These are phyloP conservation scores for Bombus waltoni DNA, from an alignment of 1,140 invertebrate species.

Conservation along the genomic window DNA sequence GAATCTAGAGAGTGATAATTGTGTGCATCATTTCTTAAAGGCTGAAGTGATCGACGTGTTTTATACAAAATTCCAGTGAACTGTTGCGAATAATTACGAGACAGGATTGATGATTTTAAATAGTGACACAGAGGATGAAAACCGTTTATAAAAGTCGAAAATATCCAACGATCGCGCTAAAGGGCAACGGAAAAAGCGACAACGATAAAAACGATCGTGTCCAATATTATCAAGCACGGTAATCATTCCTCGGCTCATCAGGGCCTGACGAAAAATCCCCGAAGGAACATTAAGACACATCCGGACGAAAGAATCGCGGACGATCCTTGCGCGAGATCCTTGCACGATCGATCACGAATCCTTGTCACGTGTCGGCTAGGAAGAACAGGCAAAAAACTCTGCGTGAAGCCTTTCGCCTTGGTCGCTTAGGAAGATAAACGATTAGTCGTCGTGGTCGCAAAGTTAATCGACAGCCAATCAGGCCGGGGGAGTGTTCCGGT, in stretches of 20 bases:
- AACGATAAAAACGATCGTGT: too few relatives aligned
- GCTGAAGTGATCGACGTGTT: background rate
- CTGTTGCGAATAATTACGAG: background rate
- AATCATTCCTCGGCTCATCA: too few relatives aligned
- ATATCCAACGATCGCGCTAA: too few relatives aligned
- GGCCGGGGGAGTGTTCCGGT: conserved; percentile 23
- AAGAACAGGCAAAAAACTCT: background rate
- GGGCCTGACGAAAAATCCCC: background rate
- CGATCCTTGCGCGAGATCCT: too few relatives aligned
- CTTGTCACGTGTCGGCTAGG: background rate
- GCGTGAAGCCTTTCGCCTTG: conserved; percentile 18
- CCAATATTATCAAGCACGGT: too few relatives aligned
- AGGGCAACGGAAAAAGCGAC: too few relatives aligned
- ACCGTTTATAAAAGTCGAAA: too few relatives aligned
- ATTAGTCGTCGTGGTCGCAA: background rate
- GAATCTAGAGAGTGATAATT: background rate
- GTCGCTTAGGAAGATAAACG: background rate
- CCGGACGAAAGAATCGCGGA: background rate
- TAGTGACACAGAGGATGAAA: background rate
- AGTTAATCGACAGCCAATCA: conserved; percentile 46
- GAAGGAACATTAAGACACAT: background rate
- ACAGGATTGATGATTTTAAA: background rate
- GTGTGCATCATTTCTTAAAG: background rate
- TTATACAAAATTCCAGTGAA: background rate
- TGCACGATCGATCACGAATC: background rate